phyloP scores from a whole-genome alignment of 2,888 invertebrate species.

The Gastrophysa polygoni region DNA sequence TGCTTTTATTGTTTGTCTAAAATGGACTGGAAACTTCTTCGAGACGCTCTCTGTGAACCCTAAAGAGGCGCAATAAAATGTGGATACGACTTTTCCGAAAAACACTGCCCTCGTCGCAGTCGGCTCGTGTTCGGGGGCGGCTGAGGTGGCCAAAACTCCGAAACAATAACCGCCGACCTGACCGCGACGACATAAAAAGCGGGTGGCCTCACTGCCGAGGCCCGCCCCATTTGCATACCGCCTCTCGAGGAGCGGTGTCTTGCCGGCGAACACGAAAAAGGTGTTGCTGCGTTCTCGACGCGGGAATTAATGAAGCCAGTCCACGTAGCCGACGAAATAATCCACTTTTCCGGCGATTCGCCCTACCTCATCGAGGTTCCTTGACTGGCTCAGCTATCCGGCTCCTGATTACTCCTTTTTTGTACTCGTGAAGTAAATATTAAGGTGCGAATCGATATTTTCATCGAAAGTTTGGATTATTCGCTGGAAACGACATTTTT shows the following conservation, averaged over 20 bases:
- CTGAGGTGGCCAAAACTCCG: conserved; percentile 40
- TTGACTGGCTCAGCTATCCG: conserved; percentile 12
- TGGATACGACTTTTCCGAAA: too few species aligned
- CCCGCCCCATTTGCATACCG: conserved; percentile 56
- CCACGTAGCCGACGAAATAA: conserved; percentile 57
- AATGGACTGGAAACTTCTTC: too few species aligned
- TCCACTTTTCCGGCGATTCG: conserved; percentile 59
- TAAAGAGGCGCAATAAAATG: too few species aligned
- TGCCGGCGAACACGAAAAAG: conserved; percentile 59
- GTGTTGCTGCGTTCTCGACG: conserved; percentile 56
- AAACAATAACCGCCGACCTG: conserved; percentile 33
- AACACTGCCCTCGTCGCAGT: too few species aligned
- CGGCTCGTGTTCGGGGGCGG: conserved; percentile 30
- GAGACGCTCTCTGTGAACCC: too few species aligned
- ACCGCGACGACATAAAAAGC: conserved; percentile 25
- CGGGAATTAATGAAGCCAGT: conserved; percentile 59
- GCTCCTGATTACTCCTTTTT: neutral
- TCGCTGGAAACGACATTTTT: too few species aligned
- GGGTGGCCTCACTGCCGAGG: too few species aligned
- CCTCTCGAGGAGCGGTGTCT: conserved; percentile 54
- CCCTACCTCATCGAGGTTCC: conserved; percentile 51
- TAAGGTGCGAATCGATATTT: too few species aligned
- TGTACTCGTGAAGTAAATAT: neutral
- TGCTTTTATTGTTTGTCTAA: too few species aligned
- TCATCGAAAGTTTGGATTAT: too few species aligned